phyloP scores from a whole-genome alignment of 2,113 vertebrate genomes.

The Clarias gariepinus region DNA sequence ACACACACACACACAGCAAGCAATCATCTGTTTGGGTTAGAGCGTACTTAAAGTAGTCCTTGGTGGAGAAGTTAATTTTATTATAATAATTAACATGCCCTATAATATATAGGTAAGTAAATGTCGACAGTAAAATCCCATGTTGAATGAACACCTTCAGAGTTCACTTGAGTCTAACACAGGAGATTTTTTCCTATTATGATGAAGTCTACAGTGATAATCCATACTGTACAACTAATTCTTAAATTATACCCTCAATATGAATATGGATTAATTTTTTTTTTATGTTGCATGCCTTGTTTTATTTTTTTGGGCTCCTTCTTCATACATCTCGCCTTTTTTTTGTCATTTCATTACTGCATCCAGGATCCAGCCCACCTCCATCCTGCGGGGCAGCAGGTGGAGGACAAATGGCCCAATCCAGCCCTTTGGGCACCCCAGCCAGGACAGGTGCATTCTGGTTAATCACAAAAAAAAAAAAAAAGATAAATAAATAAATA shows the following conservation, averaged over 20 bases:
- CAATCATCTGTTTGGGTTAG: not conserved
- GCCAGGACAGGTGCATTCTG: constrained; percentile 73
- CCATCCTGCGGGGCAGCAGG: constrained; percentile 74
- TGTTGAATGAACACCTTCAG: no score
- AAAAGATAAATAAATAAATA: not conserved
- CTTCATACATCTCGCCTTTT: constrained; percentile 12
- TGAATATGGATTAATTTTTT: constrained; percentile 10
- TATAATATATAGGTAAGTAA: no score
- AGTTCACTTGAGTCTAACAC: no score
- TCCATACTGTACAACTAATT: not conserved
- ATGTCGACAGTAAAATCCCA: no score
- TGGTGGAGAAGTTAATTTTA: not conserved
- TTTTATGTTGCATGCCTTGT: not conserved
- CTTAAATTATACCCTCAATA: not conserved
- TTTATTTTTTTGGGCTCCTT: not conserved
- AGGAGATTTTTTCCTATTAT: not conserved
- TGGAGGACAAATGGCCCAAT: constrained; percentile 66
- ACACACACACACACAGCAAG: no score
- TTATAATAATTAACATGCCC: not conserved
- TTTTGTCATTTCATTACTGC: constrained; percentile 27
- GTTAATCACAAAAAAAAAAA: not conserved
- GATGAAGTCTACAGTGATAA: not conserved
- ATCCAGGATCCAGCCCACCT: constrained; percentile 73
- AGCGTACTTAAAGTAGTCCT: not conserved
- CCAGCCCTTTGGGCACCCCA: constrained; percentile 66